Evolutionary conservation across 2,888 invertebrate genomes (phyloP).

Genomic region (Yponomeuta evonymella): DNA sequence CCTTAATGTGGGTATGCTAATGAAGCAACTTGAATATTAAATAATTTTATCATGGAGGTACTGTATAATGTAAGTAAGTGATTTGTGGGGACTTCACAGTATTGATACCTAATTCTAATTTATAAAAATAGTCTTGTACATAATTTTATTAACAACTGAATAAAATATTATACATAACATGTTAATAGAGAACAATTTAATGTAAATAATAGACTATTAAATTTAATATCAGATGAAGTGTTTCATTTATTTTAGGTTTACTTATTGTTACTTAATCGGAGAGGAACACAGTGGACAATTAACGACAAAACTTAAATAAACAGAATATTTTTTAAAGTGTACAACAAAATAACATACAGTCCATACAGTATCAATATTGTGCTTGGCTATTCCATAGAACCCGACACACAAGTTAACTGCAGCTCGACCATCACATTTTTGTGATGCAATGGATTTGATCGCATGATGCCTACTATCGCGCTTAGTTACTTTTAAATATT

Average conservation of each 20-base stretch:
- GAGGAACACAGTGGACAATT: too few relatives aligned
- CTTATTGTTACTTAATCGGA: neutral
- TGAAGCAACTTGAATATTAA: too few relatives aligned
- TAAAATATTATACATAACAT: constrained; percentile 73
- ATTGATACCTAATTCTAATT: constrained; percentile 68
- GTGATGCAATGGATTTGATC: too few relatives aligned
- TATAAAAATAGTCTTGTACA: constrained; percentile 71
- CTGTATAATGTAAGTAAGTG: constrained; percentile 25
- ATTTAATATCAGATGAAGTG: constrained; percentile 71
- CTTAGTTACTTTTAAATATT: too few relatives aligned
- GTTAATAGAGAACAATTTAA: constrained; percentile 76
- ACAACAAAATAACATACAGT: too few relatives aligned
- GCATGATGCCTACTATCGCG: too few relatives aligned
- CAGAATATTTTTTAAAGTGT: too few relatives aligned
- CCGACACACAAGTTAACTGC: too few relatives aligned
- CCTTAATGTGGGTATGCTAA: neutral
- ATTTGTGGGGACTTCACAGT: constrained; percentile 67
- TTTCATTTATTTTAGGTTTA: neutral
- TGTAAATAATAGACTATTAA: constrained; percentile 77
- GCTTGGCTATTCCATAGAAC: too few relatives aligned
- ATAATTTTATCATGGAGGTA: neutral
- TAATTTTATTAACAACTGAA: constrained; percentile 73
- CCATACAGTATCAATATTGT: too few relatives aligned
- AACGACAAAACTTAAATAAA: too few relatives aligned
- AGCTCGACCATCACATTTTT: too few relatives aligned